Evolutionary conservation across 1,140 invertebrate species (phyloP), one percentile per base, ranked within the genome.

Genomic region (Archivesica marissinica): DNA sequence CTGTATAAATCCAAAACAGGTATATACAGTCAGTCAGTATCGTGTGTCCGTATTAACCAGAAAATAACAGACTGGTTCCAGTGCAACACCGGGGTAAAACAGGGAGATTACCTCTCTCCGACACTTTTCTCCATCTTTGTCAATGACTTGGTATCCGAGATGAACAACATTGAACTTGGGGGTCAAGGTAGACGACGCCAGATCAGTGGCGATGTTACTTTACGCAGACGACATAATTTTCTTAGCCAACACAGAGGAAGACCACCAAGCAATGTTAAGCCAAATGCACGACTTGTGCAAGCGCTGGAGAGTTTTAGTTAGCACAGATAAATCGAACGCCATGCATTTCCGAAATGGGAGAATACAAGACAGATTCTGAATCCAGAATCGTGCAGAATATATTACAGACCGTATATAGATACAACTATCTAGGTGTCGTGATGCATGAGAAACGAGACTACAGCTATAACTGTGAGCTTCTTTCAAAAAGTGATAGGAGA

Each of bases 201-300:
- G 9, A 7, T 59, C 56, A 23, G 56, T 23, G 23, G 9, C 56
- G 9, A 59, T 59, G 28, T 59, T 59, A 23, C 20, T 28, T 7
- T 59, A 59, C 23, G 56, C 56, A 7, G 56, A 59, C 28, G 56
- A 59, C 23, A 59, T 59, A 59, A 9, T n/a, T 23, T 23, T 59
- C 23, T 13, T 59, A 61, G 61, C 81, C 0, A 41, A 59, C n/a
- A 41, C n/a, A 23, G 54, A 78, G 50, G 64, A 33, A n/a, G 47
- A 70, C 23, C 38, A 68, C 6, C 79, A 82, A 59, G 3, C 17
- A 23, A 59, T 83, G 80, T 25, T 83, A 50, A 20, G 64, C 41
- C 28, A 3, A n/a, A 9, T 82, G 4, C 66, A 82, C 33, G 17
- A 50, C 64, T 6, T 17, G 25, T 68, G 64, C 35, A 68, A 68